Base-by-base conservation (phyloP, 2,797 vertebrate genomes). In the Hemitrygon akajei region DNA sequence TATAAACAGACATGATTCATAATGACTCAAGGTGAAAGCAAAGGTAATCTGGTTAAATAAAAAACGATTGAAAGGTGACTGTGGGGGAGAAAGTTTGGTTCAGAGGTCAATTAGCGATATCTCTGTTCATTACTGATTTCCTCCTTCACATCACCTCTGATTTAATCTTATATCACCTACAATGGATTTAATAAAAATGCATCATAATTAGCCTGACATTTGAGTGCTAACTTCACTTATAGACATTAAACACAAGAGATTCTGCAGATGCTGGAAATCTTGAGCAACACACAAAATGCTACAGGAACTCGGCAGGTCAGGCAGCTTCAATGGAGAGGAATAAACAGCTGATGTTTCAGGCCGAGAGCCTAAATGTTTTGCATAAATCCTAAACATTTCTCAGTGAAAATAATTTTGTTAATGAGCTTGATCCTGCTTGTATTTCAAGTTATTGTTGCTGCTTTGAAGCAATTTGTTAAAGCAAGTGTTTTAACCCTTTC, bases 1-100 rank as follows among this genome's bases (percentile, higher is more conserved):
- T 30, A 71, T 76, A 76, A 93, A 56, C 91, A 75, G 71, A 93
- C 12, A 93, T 73, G 91, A 93, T 56, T 93, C 91, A 76, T 47
- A 58, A 40, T 93, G 69, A 93, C 37, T 93, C 91, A 93, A n/a
- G 25, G n/a, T 66, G 60, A 69, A 69, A 69, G 86, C 20, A 69
- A 37, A 66, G 63, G 16, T 37, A 40, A 66, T 20, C 6, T 66
- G 30, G 4, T 5, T 34, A n/a, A 89, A 34, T 66, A 84, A 66
- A 34, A 16, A 14, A 14, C 14, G 58, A 63, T 66, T 89, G 30
- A 89, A 89, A 89, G 86, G 86, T 89, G 86, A 89, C 5, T 34
- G 86, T 9, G 63, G 63, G 86, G 82, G 63, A 69, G 86, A 34
- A 69, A 86, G 27, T 4, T 86, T n/a, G 10, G 11, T n/a, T 0